Conservation (phyloP, 2,888 invertebrate species). For the Coremacera marginata region DNA sequence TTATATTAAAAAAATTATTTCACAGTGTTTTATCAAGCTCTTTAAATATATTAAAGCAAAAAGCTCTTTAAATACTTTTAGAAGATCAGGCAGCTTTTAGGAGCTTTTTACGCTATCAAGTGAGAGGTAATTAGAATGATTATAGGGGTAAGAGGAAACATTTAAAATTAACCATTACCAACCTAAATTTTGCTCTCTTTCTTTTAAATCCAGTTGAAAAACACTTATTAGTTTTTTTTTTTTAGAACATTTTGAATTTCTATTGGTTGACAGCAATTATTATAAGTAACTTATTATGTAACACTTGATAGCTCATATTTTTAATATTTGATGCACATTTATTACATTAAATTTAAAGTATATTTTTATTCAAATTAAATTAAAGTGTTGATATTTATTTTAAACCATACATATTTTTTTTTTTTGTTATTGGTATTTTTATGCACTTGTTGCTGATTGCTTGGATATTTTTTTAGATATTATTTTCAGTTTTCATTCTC, state of each 20-base stretch:
- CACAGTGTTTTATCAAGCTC: no score
- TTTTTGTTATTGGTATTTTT: neutral
- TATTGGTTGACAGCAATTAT: neutral
- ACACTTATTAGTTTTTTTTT: neutral
- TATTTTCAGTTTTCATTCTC: neutral
- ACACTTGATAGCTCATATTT: constrained; percentile 5
- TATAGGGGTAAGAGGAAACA: no score
- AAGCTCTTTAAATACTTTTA: no score
- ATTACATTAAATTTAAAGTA: neutral
- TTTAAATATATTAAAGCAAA: no score
- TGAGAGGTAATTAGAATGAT: no score
- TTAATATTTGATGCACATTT: neutral
- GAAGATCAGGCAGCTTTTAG: no score
- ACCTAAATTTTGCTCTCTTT: neutral
- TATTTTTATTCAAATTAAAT: neutral
- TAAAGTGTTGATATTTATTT: no score
- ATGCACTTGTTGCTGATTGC: neutral
- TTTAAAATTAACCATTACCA: no score
- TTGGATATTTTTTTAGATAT: neutral
- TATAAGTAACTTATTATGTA: neutral
- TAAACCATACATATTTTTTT: no score
- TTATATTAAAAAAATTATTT: no score
- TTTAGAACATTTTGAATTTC: neutral
- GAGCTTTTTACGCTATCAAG: no score
- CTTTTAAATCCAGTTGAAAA: neutral